Evolutionary conservation across 2,888 invertebrate species (phyloP), one percentile per base, ranked within the genome.

Genomic region (Ferrisia virgata): DNA sequence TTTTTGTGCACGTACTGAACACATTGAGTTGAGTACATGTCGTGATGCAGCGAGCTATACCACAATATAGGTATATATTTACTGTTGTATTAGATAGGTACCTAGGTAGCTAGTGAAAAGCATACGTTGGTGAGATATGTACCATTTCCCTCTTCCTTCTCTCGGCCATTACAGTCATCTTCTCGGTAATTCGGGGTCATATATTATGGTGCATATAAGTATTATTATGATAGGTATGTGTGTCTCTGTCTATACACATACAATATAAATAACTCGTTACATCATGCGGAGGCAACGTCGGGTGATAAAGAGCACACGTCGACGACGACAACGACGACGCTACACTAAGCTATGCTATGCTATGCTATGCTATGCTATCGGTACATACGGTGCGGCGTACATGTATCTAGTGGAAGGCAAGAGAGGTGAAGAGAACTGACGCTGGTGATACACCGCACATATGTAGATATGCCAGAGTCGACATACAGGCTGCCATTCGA

Each of bases 241-340:
- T 22, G 31, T 69, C 31, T 69, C 2, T 13, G 18, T 47, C 3
- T 47, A 4, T 18, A 69, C n/a, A 31, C 69, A 36, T 76, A 76
- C 72, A 76, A 36, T 76, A 76, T 76, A 76, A 76, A 76, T 76
- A 76, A 76, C 72, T 36, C 72, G 9, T 76, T 76, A 76, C 72
- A 76, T 76, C 72, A 76, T 76, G 72, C 31, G 28, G 72, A 76
- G 72, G 72, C 72, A 36, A 76, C 72, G 72, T 76, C 72, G 72
- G 33, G 72, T 33, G 72, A 64, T 64, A 64, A 64, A 64, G 64
- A 64, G 64, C 64, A 64, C 28, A 64, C 64, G 64, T 28, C 64
- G 22, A 5, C 53, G 53, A 40, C 53, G 53, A 9, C 53, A 22
- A 47, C 53, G 22, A 22, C 53, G 53, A 22, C 8, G n/a, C n/a